phyloP scores from a whole-genome alignment of 2,113 vertebrate genomes.

The Machaerirhynchus nigripectus region DNA sequence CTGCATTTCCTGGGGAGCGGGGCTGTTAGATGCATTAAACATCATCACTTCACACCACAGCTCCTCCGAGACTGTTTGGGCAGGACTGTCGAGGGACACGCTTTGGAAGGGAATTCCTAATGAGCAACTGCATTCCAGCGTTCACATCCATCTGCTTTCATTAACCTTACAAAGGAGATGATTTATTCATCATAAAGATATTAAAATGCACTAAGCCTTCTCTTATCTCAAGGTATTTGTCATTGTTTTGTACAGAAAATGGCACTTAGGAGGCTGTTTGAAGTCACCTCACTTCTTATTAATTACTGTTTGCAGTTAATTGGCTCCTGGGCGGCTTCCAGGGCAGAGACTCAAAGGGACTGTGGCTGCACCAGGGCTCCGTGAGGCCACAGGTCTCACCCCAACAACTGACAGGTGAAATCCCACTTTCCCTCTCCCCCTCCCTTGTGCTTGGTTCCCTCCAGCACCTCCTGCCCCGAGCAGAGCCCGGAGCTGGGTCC shows the following conservation, averaged over 20 bases:
- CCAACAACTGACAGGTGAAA: background rate
- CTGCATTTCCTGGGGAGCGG: background rate
- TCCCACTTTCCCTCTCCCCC: background rate
- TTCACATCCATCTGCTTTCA: background rate
- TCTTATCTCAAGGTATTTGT: background rate
- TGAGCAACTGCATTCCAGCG: background rate
- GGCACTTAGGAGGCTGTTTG: background rate
- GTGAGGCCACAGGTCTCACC: background rate
- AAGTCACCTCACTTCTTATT: background rate
- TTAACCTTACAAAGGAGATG: background rate
- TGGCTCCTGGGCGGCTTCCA: background rate
- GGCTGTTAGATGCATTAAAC: background rate
- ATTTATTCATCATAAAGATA: conserved; percentile 41
- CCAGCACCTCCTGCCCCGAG: background rate
- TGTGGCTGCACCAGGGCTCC: background rate
- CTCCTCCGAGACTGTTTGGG: background rate
- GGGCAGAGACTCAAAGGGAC: background rate
- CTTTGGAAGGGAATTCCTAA: background rate
- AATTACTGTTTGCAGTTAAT: background rate
- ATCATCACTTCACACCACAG: background rate
- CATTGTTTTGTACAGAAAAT: conserved; percentile 23
- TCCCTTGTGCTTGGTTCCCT: background rate
- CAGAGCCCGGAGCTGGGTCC: background rate
- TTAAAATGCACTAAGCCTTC: conserved; percentile 17
- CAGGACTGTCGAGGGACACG: background rate